Conservation (phyloP, 1,140 invertebrate genomes). For the Lysiphlebus fabarum region DNA sequence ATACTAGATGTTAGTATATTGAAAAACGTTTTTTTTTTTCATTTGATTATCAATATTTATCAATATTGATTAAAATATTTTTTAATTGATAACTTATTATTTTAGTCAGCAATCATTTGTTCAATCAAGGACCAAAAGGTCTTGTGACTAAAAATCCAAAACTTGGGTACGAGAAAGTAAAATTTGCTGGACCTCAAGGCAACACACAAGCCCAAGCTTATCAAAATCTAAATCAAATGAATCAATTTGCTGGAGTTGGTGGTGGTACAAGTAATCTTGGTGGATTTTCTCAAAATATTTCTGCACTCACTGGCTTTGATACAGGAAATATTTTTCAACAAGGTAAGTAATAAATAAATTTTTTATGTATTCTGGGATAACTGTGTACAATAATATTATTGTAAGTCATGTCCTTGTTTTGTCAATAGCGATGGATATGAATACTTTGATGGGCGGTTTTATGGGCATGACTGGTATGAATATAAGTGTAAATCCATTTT, state of each 20-base stretch:
- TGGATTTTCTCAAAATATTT: conserved; percentile 32
- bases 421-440: conserved; percentile 30
- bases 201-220: conserved; percentile 31
- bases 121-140: conserved; percentile 53
- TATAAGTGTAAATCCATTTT: conserved; percentile 50
- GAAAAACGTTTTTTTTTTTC: conserved; percentile 3
- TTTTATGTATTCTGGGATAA: no score
- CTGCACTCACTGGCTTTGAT: conserved; percentile 56
- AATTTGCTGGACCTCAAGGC: conserved; percentile 46
- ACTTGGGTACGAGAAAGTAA: conserved; percentile 54
- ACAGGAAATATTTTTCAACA: conserved; percentile 73
- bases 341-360: conserved; percentile 61
- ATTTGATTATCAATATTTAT: background rate
- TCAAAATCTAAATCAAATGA: conserved; percentile 34
- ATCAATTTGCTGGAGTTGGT: conserved; percentile 35
- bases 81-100: background rate
- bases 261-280: conserved; percentile 30
- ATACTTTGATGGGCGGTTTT: conserved; percentile 48
- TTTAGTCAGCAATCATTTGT: conserved; percentile 41
- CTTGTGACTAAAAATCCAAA: conserved; percentile 55
- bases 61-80: background rate
- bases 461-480: conserved; percentile 52
- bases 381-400: no score
- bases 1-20: conserved; percentile 34
- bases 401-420: background rate